Evolutionary conservation across 2,888 invertebrate genomes (phyloP), one percentile per base, ranked within the genome.

Genomic region (Philonicus albiceps): DNA sequence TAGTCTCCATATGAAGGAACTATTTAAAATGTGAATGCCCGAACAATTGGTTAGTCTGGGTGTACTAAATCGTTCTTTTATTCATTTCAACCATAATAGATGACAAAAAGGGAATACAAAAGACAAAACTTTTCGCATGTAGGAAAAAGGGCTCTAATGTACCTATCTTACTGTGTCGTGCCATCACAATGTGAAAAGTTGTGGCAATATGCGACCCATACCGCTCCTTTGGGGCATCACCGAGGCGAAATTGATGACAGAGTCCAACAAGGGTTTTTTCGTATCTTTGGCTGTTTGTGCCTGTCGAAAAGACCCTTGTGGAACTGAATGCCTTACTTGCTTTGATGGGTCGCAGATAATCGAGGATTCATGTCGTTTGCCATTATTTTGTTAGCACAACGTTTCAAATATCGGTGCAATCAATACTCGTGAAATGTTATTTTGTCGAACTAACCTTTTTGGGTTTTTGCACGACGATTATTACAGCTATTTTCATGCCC

Each of bases 351-450:
- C 49, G 49, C 27, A 76, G 76, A 76, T 76, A 78, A 78, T 78
- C 78, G 78, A 30, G 49, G 78, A 78, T 53, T 78, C 78, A 78
- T 78, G 78, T 78, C 78, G 22, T 78, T 30, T 27, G 49, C 78
- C 22, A 78, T 49, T 49, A 78, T 78, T 78, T 49, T 43, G 78
- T 78, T 78, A 78, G 49, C 78, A 43, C 78, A 78, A 49, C 49
- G 78, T 43, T 78, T 30, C 78, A 22, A 53, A 78, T 78, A 49
- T 78, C 43, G 30, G 5, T 49, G 78, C 49, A 78, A 43, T 78
- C 78, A 31, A 78, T 49, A 30, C 49, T 49, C 43, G 19, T 49
- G 30, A 78, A 78, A 78, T 64, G 64, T 64, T 7, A 27, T 64
- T 64, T 64, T 64, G 64, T 27, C 8, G 27, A 43, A 27, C 27